Evolutionary conservation across 2,797 vertebrate species (phyloP).

Genomic region (Xyrichtys novacula): DNA sequence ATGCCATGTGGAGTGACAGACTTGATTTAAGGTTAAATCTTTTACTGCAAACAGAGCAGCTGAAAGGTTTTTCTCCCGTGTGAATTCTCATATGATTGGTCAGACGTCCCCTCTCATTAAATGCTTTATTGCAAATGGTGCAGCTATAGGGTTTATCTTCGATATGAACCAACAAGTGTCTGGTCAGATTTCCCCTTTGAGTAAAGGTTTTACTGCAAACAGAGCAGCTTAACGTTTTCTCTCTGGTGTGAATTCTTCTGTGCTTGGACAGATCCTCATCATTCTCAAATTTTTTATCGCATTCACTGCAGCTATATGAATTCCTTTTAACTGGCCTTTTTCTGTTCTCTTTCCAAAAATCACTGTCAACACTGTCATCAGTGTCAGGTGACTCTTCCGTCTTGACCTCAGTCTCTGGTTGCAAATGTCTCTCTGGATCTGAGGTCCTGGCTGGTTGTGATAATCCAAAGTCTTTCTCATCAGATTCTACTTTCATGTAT

Average conservation of each 20-base stretch:
- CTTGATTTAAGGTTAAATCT: background rate
- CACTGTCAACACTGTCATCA: no score
- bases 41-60: background rate
- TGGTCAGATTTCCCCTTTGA: no score
- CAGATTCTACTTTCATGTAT: background rate
- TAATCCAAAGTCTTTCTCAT: background rate
- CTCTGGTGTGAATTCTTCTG: background rate
- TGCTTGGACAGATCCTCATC: background rate
- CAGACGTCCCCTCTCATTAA: background rate
- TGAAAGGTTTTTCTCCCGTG: background rate
- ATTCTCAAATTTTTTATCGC: no score
- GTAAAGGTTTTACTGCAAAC: no score
- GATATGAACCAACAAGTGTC: no score
- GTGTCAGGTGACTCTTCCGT: background rate
- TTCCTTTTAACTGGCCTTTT: no score
- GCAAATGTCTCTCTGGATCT: background rate
- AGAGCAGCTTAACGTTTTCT: no score
- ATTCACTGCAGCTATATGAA: no score
- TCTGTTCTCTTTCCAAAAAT: background rate
- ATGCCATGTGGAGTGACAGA: no score
- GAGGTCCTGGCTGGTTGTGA: background rate
- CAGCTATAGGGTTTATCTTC: background rate
- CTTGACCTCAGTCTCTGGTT: slow-evolving; percentile 2
- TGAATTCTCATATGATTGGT: background rate
- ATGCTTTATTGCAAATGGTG: background rate